Percentiles rank a stretch among this genome's conserved stretches.
Evolutionary conservation across 2,113 vertebrate genomes (phyloP).

Genomic region (Pogona vitticeps): DNA sequence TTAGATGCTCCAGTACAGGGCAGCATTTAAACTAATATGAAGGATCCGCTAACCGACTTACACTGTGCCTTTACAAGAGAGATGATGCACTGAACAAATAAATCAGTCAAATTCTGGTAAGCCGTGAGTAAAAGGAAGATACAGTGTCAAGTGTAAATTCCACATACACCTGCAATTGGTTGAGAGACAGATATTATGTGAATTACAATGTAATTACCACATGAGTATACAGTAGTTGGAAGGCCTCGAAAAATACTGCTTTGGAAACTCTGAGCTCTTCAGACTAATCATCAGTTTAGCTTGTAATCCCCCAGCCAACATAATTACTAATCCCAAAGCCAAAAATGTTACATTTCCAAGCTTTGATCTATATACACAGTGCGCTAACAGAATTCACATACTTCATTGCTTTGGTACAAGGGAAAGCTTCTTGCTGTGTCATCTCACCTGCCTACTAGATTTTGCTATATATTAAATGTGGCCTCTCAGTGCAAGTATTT

Average conservation of each 20-base stretch:
- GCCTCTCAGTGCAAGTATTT: not conserved
- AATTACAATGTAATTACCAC: not conserved
- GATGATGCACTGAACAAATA: not conserved
- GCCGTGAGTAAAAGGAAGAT: not conserved
- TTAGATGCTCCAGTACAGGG: too few species aligned
- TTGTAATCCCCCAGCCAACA: not conserved
- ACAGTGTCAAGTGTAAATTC: accelerated
- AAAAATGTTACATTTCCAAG: too few species aligned
- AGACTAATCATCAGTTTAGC: not conserved
- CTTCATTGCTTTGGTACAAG: not conserved
- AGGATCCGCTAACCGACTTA: not conserved
- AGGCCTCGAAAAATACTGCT: not conserved
- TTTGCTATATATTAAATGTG: not conserved
- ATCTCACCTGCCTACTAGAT: not conserved
- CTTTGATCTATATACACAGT: too few species aligned
- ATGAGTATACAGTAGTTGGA: not conserved
- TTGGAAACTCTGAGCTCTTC: not conserved
- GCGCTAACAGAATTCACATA: not conserved
- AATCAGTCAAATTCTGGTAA: not conserved
- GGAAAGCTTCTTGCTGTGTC: not conserved
- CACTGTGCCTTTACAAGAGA: too few species aligned
- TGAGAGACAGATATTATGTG: not conserved
- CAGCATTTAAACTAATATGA: not conserved
- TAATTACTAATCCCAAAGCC: not conserved
- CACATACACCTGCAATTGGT: not conserved